Conservation (phyloP, 2,797 vertebrate species). For the Ctenopoma multispine region DNA sequence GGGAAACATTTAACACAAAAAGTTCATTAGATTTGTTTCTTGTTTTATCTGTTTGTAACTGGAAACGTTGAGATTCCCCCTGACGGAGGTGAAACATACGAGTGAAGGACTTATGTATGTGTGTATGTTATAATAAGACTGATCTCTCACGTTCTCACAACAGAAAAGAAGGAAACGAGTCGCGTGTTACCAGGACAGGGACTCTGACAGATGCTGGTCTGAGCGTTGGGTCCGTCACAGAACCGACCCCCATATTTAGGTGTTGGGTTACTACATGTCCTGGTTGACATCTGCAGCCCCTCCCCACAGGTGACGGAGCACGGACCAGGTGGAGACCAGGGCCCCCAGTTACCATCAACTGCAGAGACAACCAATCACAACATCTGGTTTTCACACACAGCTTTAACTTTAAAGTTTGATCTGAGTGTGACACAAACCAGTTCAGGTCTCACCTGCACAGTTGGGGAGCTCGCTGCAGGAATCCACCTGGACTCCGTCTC, state of each 20-base stretch:
- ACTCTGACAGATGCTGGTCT: constrained; percentile 26
- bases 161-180: too few relatives aligned
- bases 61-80: too few relatives aligned
- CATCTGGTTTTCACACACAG: background rate
- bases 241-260: constrained; percentile 63
- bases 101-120: too few relatives aligned
- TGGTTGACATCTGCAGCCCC: constrained; percentile 61
- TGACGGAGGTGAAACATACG: too few relatives aligned
- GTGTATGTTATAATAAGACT: too few relatives aligned
- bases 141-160: too few relatives aligned
- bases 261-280: constrained; percentile 54
- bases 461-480: constrained; percentile 63
- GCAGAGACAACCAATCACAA: constrained; percentile 28
- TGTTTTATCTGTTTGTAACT: too few relatives aligned
- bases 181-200: constrained; percentile 59
- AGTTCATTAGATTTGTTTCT: too few relatives aligned
- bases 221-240: constrained; percentile 48
- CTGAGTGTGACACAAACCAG: rapidly evolving
- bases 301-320: constrained; percentile 68
- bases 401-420: rapidly evolving
- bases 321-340: constrained; percentile 32
- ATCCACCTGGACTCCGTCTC: background rate
- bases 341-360: constrained; percentile 75
- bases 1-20: too few relatives aligned
- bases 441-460: constrained; percentile 62